A percentile compares a stretch with the other conserved stretches of the same genome.
phyloP scores from a whole-genome alignment of 1,140 invertebrate species.

The Choristoneura fumiferana region DNA sequence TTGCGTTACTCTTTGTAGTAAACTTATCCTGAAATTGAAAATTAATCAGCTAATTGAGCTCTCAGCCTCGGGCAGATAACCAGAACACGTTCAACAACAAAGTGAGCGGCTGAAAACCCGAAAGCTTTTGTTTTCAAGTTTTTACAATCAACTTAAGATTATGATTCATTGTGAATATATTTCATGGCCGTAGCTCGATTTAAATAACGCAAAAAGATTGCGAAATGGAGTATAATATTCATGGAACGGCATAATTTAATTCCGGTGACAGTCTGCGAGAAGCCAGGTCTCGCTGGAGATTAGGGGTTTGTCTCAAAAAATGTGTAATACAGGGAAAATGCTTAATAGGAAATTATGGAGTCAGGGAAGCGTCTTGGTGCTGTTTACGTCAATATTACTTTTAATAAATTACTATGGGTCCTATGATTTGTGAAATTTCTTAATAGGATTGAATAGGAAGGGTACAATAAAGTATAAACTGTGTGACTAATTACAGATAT shows the following conservation, averaged over 20 bases:
- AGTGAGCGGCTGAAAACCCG: background rate
- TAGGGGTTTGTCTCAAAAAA: conserved; percentile 64
- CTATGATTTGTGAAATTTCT: too few species aligned
- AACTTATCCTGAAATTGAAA: too few species aligned
- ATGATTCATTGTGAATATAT: conserved; percentile 13
- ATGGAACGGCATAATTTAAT: conserved; percentile 75
- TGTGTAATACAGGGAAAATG: conserved; percentile 63
- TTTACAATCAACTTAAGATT: conserved; percentile 5
- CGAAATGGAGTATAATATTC: conserved; percentile 71
- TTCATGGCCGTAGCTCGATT: conserved; percentile 20
- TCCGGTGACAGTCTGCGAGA: conserved; percentile 55
- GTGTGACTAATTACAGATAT: too few species aligned
- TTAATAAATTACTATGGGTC: too few species aligned
- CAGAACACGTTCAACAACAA: background rate
- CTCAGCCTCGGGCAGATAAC: too few species aligned
- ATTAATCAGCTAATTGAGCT: too few species aligned
- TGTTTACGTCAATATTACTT: background rate
- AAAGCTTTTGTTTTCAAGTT: conserved; percentile 7
- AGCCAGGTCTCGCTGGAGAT: conserved; percentile 46
- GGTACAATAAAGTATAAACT: background rate
- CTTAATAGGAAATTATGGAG: conserved; percentile 49
- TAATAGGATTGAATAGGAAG: too few species aligned
- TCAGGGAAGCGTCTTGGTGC: background rate
- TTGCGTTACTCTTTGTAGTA: too few species aligned
- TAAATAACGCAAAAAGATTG: conserved; percentile 68